Conservation (phyloP, 2,797 vertebrate species). For the Leucoraja ocellata region DNA sequence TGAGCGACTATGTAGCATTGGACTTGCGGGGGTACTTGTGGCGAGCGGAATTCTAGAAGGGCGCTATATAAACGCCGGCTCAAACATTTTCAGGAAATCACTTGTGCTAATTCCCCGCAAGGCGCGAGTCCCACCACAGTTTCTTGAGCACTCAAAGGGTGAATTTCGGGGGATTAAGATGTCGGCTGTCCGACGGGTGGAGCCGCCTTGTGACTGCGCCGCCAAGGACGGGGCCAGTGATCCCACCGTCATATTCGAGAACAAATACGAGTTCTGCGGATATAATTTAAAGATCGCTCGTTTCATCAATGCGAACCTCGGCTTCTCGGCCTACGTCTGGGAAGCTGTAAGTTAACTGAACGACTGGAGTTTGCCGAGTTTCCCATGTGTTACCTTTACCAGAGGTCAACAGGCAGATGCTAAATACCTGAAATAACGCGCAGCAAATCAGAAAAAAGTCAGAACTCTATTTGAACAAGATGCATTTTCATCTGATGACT, state of each 20-base stretch:
- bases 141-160: not conserved
- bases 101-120: not conserved
- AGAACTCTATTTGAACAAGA: too few relatives aligned
- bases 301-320: not conserved
- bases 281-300: not conserved
- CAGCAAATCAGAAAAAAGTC: too few relatives aligned
- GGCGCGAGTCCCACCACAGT: too few relatives aligned
- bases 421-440: too few relatives aligned
- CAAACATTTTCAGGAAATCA: not conserved
- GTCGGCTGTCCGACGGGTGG: not conserved
- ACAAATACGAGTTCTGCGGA: constrained; percentile 3
- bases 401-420: not conserved
- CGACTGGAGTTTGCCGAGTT: not conserved
- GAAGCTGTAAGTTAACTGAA: not conserved
- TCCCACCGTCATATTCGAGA: not conserved
- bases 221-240: not conserved
- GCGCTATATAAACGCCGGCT: not conserved
- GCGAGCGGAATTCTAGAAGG: too few relatives aligned
- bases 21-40: not conserved
- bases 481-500: too few relatives aligned
- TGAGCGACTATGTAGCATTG: not conserved
- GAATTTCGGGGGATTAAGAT: not conserved
- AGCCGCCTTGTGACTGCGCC: not conserved
- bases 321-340: constrained; percentile 1
- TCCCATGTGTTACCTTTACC: not conserved